Percentiles rank a stretch among this genome's conserved stretches.
Evolutionary conservation across 2,888 invertebrate species (phyloP).

Genomic region (Quadriops clusia): DNA sequence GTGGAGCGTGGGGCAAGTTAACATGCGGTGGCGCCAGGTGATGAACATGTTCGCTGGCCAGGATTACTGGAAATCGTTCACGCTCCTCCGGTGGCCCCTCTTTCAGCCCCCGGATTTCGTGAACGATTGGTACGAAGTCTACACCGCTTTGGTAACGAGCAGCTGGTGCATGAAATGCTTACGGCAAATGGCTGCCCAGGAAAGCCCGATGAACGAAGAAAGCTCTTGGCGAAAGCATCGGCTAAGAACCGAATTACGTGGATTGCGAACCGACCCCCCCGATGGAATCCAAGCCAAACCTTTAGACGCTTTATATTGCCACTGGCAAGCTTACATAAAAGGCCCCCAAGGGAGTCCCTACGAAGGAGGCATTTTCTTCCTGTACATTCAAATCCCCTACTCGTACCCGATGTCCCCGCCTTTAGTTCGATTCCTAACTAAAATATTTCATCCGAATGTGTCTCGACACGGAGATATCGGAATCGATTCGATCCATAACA

Average conservation of each 20-base stretch:
- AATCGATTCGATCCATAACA: constrained; percentile 88
- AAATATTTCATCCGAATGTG: constrained; percentile 89
- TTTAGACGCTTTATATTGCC: constrained; percentile 67
- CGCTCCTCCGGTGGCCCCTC: constrained; percentile 73
- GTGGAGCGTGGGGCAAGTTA: constrained; percentile 80
- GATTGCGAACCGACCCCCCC: constrained; percentile 63
- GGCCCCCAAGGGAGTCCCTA: constrained; percentile 90
- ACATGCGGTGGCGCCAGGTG: constrained; percentile 72
- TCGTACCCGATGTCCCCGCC: constrained; percentile 88
- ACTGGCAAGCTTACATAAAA: constrained; percentile 89
- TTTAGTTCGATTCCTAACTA: constrained; percentile 81
- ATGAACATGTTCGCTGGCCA: constrained; percentile 62
- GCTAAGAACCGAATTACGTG: constrained; percentile 61
- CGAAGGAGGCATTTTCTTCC: constrained; percentile 84
- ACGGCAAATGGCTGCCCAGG: constrained; percentile 69
- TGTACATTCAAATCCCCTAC: constrained; percentile 81
- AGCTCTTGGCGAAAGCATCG: constrained; percentile 75
- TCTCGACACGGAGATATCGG: constrained; percentile 92
- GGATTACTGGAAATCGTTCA: constrained; percentile 69
- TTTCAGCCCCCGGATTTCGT: too few relatives aligned
- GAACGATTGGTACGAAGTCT: constrained; percentile 71
- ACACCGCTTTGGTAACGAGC: constrained; percentile 57
- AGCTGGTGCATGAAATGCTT: constrained; percentile 81
- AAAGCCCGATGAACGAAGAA: constrained; percentile 56
- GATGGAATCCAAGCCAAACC: constrained; percentile 78